phyloP scores from a whole-genome alignment of 1,140 invertebrate species.

The Drosophila bocki region DNA sequence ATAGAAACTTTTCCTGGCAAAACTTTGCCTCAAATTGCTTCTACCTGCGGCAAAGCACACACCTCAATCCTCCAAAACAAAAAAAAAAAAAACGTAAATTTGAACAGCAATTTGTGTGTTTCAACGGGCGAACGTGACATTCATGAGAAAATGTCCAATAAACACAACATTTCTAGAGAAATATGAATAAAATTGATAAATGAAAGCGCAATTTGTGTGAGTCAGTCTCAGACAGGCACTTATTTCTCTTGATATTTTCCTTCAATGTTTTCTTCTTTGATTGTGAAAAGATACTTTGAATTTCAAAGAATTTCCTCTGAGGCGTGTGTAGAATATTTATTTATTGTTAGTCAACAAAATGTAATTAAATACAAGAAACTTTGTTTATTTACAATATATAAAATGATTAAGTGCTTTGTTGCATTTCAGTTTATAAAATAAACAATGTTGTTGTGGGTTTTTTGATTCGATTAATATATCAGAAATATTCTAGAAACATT shows the following conservation, averaged over 20 bases:
- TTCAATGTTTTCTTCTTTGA: constrained; percentile 10
- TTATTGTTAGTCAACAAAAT: neutral
- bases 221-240: constrained; percentile 25
- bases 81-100: constrained; percentile 19
- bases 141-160: constrained; percentile 42
- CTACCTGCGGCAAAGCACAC: constrained; percentile 27
- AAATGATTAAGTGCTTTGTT: neutral
- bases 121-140: constrained; percentile 66
- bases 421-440: neutral
- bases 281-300: neutral
- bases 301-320: neutral
- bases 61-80: constrained; percentile 8
- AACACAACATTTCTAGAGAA: constrained; percentile 39
- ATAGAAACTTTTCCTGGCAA: constrained; percentile 40
- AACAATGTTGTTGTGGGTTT: neutral
- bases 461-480: no score
- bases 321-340: neutral
- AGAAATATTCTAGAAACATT: neutral
- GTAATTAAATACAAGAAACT: constrained; percentile 1
- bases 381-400: neutral
- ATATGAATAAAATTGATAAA: constrained; percentile 50
- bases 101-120: constrained; percentile 39
- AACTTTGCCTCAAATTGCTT: constrained; percentile 55
- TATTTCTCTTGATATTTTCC: constrained; percentile 19
- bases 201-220: constrained; percentile 58